Evolutionary conservation across 2,797 vertebrate genomes (phyloP), one percentile per base, ranked within the genome.

Genomic region (Gambelia wislizenii): DNA sequence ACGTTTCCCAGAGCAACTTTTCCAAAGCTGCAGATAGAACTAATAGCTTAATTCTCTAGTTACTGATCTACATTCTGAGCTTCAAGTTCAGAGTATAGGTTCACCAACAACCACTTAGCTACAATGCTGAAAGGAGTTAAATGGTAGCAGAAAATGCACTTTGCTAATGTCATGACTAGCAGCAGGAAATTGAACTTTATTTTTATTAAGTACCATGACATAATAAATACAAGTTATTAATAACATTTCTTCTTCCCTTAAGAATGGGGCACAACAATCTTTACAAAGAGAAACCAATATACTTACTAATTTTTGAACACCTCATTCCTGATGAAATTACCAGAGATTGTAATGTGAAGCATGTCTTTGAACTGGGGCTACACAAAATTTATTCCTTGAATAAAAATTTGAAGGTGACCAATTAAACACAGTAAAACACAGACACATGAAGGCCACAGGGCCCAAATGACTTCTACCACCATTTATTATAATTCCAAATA

Each of bases 351-450:
- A 77, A 84, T 85, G 2, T 2, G 22, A 52, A 75, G 56, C 18
- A 90, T 81, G 0, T 61, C 36, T 89, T 42, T 16, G 42, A 86
- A 67, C 47, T 30, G 64, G 61, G 7, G 18, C n/a, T 20, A 49
- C 14, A 72, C 6, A 77, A 12, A 42, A 69, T 84, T 77, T 77
- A 36, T 69, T 39, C 36, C 56, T 89, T 6, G 70, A 89, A 87
- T 83, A 75, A 1, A 75, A 56, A 78, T 44, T 56, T 67, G 70
- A 93, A 52, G 1, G 89, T 52, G 42, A 83, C 7, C 36, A 0
- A 30, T n/a, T n/a, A n/a, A n/a, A n/a, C n/a, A n/a, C n/a, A n/a
- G 16, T 59, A 91, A 86, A 54, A 81, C 92, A 87, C 1, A 85
- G 42, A 30, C 33, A n/a, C 49, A 13, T 8, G 78, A 81, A 2